phyloP scores from a whole-genome alignment of 2,113 vertebrate species.

The Tringa solitaria region DNA sequence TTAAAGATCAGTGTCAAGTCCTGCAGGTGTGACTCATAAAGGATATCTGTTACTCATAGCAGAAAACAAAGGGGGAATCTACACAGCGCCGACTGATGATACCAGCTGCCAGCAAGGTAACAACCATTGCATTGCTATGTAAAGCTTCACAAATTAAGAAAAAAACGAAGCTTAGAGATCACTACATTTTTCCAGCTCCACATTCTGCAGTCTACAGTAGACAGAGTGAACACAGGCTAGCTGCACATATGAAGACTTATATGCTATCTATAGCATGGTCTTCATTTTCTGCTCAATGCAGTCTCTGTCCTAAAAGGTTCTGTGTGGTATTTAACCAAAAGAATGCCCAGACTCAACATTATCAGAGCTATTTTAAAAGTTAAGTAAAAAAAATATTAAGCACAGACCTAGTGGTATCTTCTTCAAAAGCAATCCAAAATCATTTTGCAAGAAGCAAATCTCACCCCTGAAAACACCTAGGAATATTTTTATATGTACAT shows the following conservation, averaged over 20 bases:
- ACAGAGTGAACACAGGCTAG: neutral
- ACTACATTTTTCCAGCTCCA: constrained; percentile 53
- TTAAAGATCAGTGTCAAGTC: constrained; percentile 46
- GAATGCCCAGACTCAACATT: neutral
- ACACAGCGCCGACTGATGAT: constrained; percentile 46
- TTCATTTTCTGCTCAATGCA: neutral
- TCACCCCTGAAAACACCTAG: neutral
- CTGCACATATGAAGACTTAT: neutral
- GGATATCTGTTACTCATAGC: constrained; percentile 62
- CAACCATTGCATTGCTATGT: constrained; percentile 21
- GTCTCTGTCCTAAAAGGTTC: neutral
- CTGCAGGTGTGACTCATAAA: constrained; percentile 68
- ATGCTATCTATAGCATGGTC: neutral
- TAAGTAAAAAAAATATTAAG: neutral
- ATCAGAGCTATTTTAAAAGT: neutral
- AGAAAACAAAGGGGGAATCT: constrained; percentile 49
- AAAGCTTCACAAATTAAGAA: constrained; percentile 53
- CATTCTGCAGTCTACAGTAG: neutral
- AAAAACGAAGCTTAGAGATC: constrained; percentile 36
- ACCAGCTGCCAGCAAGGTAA: constrained; percentile 57
- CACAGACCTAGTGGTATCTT: neutral
- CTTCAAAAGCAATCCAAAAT: neutral
- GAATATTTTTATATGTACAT: neutral
- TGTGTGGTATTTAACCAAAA: neutral
- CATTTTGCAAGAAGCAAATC: neutral